Evolutionary conservation across 2,113 vertebrate species (phyloP), one percentile per base, ranked within the genome.

Genomic region (Sterrhoptilus dennistouni): DNA sequence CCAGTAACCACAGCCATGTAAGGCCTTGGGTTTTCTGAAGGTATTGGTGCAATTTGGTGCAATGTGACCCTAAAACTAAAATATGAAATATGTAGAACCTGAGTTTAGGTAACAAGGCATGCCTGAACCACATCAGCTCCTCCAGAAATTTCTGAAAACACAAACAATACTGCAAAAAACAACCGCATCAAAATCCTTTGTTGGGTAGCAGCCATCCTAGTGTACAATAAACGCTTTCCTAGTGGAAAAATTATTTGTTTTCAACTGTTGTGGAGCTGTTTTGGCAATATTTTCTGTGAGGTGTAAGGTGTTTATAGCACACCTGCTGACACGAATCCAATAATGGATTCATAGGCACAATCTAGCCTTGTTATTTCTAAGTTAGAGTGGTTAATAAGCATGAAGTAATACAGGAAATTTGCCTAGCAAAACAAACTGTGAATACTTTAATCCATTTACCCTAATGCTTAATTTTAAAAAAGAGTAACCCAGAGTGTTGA

Each of bases 1-100:
- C 23, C 2, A 3, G 24, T 20, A n/a, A 9, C 35, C 6, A 6
- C 1, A 10, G 17, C 35, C 28, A 14, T 2, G 1, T 5, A 31
- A 47, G 9, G 31, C 7, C 24, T 40, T 6, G 42, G 6, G 2
- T 31, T n/a, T 59, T 49, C 14, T n/a, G 8, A 12, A 19, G 6
- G 6, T 54, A 8, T 31, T 56, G 40, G 8, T 64, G 12, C 0
- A 6, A 50, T 29, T 3, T 35, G 28, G 45, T 64, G 20, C n/a
- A n/a, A 61, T 33, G 33, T 44, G 14, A 64, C 31, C 28, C 27
- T 36, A 21, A 66, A 78, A 59, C 13, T 60, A 11, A 59, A 42
- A 16, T 20, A 40, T 21, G 28, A 79, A 57, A 11, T 49, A 8
- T 18, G 14, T 78, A 16, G 71, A 66, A 31, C 7, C 9, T 75